Base-by-base conservation (phyloP, 1,140 invertebrate species). In the Halesus radiatus region DNA sequence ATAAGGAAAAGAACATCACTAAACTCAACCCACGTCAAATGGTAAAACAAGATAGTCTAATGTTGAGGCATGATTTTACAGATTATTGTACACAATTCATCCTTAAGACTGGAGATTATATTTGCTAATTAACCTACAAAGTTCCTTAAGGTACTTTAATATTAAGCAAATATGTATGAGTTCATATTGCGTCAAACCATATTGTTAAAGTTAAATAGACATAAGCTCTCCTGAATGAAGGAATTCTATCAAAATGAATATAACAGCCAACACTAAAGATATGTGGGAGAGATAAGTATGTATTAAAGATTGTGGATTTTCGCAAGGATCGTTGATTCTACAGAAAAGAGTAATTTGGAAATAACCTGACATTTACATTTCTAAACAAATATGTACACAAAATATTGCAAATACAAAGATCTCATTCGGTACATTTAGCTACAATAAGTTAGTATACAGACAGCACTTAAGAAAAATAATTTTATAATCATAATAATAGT, bases 101-200 rank as follows among this genome's bases (percentile, higher is more conserved):
- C 58, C 58, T 66, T 64, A 79, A 75, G 78, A 74, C 53, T 79
- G 70, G 60, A 79, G 70, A 79, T 64, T 62, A 74, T 75, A 79
- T 74, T 74, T 26, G 58, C 78, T 79, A 79, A 79, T 56, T 79
- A 79, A 62, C 56, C 68, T 79, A 79, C 20, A 75, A 26, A 7
- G 10, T 72, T 72, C 68, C 68, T 72, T 72, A 72, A 20, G 37
- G 22, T 50, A 72, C 22, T 72, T 72, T 72, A 72, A 72, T 54
- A 72, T 72, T 72, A 72, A 72, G 68, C 68, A 20, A 53, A 72
- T 53, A 37, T 37, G 20, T 37, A 37, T 32, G 22, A 64, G 16
- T 72, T 52, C 68, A 72, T 72, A 72, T 68, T 68, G 64, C 50
- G 68, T 72, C 68, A 53, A 23, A 72, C 52, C 16, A 72, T 26